These are phyloP conservation scores for Xiphorhynchus elegans DNA, from an alignment of 2,113 vertebrate genomes.

Conservation along the genomic window DNA sequence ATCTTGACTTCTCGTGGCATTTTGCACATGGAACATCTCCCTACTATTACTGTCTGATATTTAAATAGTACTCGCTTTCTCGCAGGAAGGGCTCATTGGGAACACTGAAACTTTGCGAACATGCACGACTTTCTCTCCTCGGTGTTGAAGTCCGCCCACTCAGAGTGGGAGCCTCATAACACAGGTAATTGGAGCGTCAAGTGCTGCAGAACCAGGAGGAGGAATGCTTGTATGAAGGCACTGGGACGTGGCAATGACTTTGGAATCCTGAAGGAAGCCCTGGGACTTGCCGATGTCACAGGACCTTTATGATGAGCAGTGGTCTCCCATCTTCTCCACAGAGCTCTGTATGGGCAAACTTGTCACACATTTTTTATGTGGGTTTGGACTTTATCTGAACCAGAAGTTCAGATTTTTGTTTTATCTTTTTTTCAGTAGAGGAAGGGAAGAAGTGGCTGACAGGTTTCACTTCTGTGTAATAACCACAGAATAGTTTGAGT, in stretches of 20 bases:
- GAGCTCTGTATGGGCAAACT: fast-evolving
- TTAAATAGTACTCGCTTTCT: not conserved
- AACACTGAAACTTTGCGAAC: not conserved
- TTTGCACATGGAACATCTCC: slow-evolving; percentile 49
- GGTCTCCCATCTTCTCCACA: not conserved
- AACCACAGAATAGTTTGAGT: not conserved
- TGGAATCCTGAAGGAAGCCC: not conserved
- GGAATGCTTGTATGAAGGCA: not conserved
- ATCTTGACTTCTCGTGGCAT: slow-evolving; percentile 31
- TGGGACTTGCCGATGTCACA: fast-evolving
- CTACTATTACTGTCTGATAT: slow-evolving; percentile 48
- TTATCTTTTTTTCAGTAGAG: not conserved
- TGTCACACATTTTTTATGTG: fast-evolving
- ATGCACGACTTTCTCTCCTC: slow-evolving; percentile 20
- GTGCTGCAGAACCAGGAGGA: not conserved
- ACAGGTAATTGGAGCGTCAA: not conserved
- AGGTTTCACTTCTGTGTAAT: not conserved
- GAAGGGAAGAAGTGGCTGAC: not conserved
- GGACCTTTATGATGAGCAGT: fast-evolving
- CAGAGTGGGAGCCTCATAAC: slow-evolving; percentile 48
- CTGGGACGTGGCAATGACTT: not conserved
- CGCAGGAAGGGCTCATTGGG: not conserved
- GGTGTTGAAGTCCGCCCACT: not conserved
- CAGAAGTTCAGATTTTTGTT: fast-evolving
- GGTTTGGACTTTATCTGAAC: not conserved